Percentiles rank a stretch among this genome's conserved stretches.
Evolutionary conservation across 2,797 vertebrate species (phyloP).

Genomic region (Diplodus puntazzo): DNA sequence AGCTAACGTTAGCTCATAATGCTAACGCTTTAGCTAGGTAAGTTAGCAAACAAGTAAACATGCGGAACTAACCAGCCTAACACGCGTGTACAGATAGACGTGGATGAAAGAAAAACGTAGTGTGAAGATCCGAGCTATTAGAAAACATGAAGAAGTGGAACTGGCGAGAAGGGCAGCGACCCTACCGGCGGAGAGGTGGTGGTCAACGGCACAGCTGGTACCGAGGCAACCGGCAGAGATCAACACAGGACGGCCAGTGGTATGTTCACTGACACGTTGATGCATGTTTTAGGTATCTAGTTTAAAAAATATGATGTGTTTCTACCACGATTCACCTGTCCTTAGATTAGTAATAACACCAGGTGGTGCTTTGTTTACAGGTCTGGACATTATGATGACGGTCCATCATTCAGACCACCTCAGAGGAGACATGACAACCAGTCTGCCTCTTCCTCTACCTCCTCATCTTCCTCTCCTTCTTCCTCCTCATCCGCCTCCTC

Average conservation of each 20-base stretch:
- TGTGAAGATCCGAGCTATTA: background rate
- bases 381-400: conserved; percentile 58
- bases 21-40: conserved; percentile 48
- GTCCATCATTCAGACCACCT: conserved; percentile 62
- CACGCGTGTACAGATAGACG: background rate
- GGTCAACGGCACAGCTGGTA: conserved; percentile 66
- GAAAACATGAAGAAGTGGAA: conserved; percentile 80
- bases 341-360: no score
- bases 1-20: conserved; percentile 32
- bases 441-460: conserved; percentile 10
- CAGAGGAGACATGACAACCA: conserved; percentile 51
- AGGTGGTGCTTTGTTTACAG: conserved; percentile 28
- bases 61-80: background rate
- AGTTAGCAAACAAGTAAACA: conserved; percentile 58
- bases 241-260: conserved; percentile 66
- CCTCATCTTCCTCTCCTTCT: conserved; percentile 23
- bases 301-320: background rate
- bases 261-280: conserved; percentile 17
- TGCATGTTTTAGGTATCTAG: background rate
- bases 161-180: conserved; percentile 72
- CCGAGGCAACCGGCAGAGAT: conserved; percentile 58
- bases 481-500: conserved; percentile 53
- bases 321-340: background rate
- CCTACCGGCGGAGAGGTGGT: conserved; percentile 55
- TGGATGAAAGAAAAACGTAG: conserved; percentile 6